Base-by-base conservation (phyloP, 2,888 invertebrate species). In the Molorchus minor region DNA sequence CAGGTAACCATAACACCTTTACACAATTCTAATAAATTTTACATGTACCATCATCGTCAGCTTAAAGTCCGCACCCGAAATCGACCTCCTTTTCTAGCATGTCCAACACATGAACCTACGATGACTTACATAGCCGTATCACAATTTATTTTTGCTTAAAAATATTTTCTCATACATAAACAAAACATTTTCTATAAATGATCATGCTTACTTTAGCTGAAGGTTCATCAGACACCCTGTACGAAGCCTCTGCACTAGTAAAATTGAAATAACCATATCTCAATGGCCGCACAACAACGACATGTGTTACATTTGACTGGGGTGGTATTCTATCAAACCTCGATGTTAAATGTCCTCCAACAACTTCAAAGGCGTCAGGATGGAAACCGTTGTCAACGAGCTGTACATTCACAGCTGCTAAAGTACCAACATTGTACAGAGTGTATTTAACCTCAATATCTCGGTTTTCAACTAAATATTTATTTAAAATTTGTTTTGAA, bases 201-300 rank as follows among this genome's bases (percentile, higher is more conserved):
- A 5, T 25, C 25, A 16, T 16, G 45, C 62, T 58, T 62, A 73
- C 73, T 52, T 64, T 66, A 8, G 69, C 71, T 56, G 65, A 60
- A 2, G 65, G 45, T 56, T 71, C 70, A 75, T 95, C 95, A 62
- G 89, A 88, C 41, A 91, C 85, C 73, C 88, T 90, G 83, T 99
- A 99, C 40, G 89, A 88, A 55, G 97, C 87, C 81, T 96, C 93
- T 62, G 98, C 98, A 49, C 97, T 90, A 1, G 97, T 93, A 80
- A 99, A 98, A 82, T 99, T 99, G 84, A 96, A 98, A 80, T 94
- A 94, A 21, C 98, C 98, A 76, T 87, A 93, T 75, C 89, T 90
- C 73, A 90, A 90, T 2, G 98, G 98, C 63, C 93, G 85, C 8
- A 98, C 90, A 4, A 98, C 92, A 15, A 96, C 92, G 2, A 94